Percentiles rank a stretch among this genome's conserved stretches.
These are phyloP conservation scores for Acrossocheilus wenchowensis DNA, from an alignment of 2,797 vertebrate genomes.

Conservation along the genomic window DNA sequence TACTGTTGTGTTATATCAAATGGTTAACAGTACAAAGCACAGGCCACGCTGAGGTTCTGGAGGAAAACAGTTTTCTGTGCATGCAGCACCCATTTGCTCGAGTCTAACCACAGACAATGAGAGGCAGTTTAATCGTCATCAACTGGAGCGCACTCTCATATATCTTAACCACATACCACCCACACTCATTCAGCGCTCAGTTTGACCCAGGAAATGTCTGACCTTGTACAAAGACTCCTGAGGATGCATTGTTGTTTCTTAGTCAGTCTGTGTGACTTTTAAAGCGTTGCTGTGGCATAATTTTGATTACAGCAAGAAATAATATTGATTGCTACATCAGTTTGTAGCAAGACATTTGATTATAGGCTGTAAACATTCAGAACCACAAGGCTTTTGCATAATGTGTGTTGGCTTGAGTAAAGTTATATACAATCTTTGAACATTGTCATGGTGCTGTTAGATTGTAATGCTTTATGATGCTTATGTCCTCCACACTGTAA, in stretches of 20 bases:
- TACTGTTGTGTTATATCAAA: neutral
- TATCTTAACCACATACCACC: slow-evolving; percentile 46
- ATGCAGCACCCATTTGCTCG: slow-evolving; percentile 14
- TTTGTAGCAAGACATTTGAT: neutral
- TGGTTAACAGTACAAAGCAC: neutral
- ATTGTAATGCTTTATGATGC: neutral
- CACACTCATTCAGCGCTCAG: slow-evolving; percentile 17
- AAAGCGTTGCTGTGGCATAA: neutral
- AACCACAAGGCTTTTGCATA: neutral
- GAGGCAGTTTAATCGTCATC: neutral
- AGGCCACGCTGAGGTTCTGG: slow-evolving; percentile 30
- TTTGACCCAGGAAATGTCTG: slow-evolving; percentile 23
- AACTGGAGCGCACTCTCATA: neutral
- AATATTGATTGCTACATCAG: neutral
- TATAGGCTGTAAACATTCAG: neutral
- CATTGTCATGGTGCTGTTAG: neutral
- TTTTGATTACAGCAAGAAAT: neutral
- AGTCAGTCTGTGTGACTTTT: neutral
- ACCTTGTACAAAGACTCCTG: slow-evolving; percentile 36
- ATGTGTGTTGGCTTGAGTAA: neutral
- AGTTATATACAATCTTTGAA: neutral
- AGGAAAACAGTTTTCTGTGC: slow-evolving; percentile 33
- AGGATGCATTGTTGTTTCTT: neutral
- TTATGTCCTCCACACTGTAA: neutral
- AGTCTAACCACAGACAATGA: slow-evolving; percentile 45